Evolutionary conservation across 2,888 invertebrate genomes (phyloP).

Genomic region (Anodontia alba): DNA sequence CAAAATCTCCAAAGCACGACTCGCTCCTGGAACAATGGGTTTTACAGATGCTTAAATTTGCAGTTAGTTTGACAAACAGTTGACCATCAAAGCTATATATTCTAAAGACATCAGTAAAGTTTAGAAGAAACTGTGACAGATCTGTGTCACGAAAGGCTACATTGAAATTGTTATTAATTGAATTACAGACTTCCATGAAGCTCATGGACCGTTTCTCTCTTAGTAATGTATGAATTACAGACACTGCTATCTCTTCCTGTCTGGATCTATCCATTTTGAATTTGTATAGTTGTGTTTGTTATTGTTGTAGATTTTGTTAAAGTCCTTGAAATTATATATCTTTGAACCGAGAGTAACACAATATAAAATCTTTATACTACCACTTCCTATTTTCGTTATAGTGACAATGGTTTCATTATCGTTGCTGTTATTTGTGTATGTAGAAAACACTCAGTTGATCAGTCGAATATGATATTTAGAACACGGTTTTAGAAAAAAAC

Average conservation of each 20-base stretch:
- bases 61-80: not conserved
- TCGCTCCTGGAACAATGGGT: not conserved
- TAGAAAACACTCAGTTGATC: no score
- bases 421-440: no score
- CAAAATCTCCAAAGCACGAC: not conserved
- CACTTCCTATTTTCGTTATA: no score
- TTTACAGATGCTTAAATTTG: not conserved
- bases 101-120: not conserved
- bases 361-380: no score
- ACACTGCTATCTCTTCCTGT: not conserved
- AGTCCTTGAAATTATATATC: no score
- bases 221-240: not conserved
- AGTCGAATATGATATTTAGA: no score
- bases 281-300: no score
- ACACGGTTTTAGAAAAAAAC: no score
- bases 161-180: not conserved
- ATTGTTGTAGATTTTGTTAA: no score
- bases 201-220: not conserved
- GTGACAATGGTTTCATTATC: no score
- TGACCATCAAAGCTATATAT: not conserved
- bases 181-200: not conserved
- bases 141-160: not conserved
- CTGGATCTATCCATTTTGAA: no score
- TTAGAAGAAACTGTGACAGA: not conserved
- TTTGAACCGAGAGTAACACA: no score